phyloP scores from a whole-genome alignment of 2,888 invertebrate species.

The Patella depressa region DNA sequence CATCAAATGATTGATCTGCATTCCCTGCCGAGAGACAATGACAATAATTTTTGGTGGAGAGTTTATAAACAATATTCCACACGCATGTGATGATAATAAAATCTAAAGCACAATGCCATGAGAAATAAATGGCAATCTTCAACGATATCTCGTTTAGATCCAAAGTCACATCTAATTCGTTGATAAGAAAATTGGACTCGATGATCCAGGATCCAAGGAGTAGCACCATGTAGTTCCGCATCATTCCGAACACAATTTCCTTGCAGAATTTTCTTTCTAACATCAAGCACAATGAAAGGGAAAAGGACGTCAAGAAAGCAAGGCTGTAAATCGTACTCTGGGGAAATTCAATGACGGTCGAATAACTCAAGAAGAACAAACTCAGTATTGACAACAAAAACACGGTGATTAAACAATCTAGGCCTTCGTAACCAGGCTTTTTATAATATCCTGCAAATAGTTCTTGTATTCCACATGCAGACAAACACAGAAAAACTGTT shows the following conservation, averaged over 20 bases:
- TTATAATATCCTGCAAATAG: neutral
- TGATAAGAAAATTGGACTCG: constrained; percentile 24
- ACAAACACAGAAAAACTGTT: neutral
- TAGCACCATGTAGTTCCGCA: constrained; percentile 28
- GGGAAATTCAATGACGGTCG: neutral
- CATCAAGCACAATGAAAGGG: neutral
- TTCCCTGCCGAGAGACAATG: constrained; percentile 30
- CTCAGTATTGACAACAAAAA: neutral
- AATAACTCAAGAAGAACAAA: neutral
- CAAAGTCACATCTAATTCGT: constrained; percentile 8
- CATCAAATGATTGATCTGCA: constrained; percentile 16
- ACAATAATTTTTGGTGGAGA: constrained; percentile 26
- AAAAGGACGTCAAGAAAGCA: neutral
- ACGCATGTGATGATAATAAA: constrained; percentile 29
- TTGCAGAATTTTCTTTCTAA: constrained; percentile 30
- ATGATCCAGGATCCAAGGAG: constrained; percentile 38
- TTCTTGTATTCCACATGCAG: neutral
- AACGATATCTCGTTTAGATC: constrained; percentile 8
- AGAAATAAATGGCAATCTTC: constrained; percentile 30
- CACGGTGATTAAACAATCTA: neutral
- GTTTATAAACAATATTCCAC: constrained; percentile 35
- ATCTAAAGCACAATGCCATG: constrained; percentile 35
- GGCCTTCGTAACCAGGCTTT: neutral
- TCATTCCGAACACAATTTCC: constrained; percentile 29
- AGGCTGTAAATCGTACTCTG: neutral